Base-by-base conservation (phyloP, 2,888 invertebrate species). In the Coleophora deauratella region DNA sequence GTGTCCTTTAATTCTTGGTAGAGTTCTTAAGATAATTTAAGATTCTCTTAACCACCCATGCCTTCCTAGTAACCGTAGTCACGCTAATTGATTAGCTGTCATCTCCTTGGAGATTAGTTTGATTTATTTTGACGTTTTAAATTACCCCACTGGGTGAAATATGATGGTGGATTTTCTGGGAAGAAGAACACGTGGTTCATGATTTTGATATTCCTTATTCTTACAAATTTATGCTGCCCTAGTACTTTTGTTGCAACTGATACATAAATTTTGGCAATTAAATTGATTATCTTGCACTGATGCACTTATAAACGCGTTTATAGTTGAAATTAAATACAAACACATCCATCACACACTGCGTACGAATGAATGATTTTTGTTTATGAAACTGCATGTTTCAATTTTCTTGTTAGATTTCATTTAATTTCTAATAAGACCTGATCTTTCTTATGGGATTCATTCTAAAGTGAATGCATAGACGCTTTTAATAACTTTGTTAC, bases 281-380 rank as follows among this genome's bases (percentile, higher is more conserved):
- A 21, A 21, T 21, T 15, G 21, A 35, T 32, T 38, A 35, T 27
- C 49, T 54, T 57, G 65, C 63, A 66, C 62, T 55, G 21, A 21
- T 21, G 21, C 21, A 21, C 21, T 4, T 21, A 21, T 21, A 21
- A 21, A 4, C 21, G 21, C 6, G 21, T 21, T 21, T 21, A 4
- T 4, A 6, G 21, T 21, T 21, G 6, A 21, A 21, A 21, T 35
- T 30, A 31, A 45, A 38, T 36, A 45, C 46, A 21, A 40, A 40
- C 48, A 54, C 56, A n/a, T n/a, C 59, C 57, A 57, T 56, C 56
- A 68, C 68, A 65, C 65, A 52, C 52, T 52, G 51, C 52, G 46
- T 52, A 50, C 42, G 36, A 40, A 14, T 10, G 35, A 9, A 10
- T 9, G 13, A 34, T 11, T 34, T 34, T 8, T 12, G 11, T 21